Evolutionary conservation across 2,888 invertebrate species (phyloP).

Genomic region (Teleiodes luculella): DNA sequence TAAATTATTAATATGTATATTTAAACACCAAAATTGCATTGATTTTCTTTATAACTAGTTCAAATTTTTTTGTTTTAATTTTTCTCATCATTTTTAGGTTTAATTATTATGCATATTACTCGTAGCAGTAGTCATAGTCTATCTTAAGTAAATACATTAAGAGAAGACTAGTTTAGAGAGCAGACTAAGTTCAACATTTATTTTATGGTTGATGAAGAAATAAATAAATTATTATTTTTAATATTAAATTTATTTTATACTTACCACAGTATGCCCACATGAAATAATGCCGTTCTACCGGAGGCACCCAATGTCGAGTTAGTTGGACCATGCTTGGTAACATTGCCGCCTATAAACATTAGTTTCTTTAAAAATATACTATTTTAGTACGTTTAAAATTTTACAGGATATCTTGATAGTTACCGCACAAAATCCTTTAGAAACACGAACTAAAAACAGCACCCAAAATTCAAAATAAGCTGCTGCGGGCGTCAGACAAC

Average conservation of each 20-base stretch:
- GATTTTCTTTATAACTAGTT: too few species aligned
- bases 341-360: slow-evolving; percentile 61
- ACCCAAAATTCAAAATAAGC: slow-evolving; percentile 60
- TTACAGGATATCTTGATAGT: slow-evolving; percentile 25
- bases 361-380: not conserved
- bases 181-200: too few species aligned
- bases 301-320: slow-evolving; percentile 67
- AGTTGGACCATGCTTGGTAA: slow-evolving; percentile 71
- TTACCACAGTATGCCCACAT: slow-evolving; percentile 74
- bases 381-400: not conserved
- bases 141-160: too few species aligned
- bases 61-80: too few species aligned
- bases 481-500: slow-evolving; percentile 58
- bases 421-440: slow-evolving; percentile 67
- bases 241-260: slow-evolving; percentile 15
- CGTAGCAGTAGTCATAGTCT: too few species aligned
- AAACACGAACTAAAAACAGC: slow-evolving; percentile 51
- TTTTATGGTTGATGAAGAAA: too few species aligned
- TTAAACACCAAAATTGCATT: not conserved
- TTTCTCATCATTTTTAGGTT: too few species aligned
- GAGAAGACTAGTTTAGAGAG: too few species aligned
- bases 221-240: too few species aligned
- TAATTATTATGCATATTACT: too few species aligned
- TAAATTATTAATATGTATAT: not conserved
- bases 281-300: slow-evolving; percentile 67